Conservation (phyloP, 2,888 invertebrate genomes). For the Eupeodes luniger region DNA sequence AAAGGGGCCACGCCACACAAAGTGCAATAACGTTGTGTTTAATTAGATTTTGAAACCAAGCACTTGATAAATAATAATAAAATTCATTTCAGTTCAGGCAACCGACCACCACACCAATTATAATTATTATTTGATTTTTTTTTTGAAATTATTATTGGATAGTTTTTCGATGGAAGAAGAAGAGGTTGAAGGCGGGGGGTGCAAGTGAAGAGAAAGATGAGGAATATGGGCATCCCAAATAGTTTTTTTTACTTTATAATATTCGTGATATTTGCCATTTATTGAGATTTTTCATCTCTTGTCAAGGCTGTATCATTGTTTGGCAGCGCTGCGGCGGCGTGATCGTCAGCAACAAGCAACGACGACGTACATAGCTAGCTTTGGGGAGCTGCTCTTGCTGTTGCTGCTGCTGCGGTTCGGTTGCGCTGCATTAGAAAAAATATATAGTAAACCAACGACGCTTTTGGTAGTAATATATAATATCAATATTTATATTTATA, state of each 20-base stretch:
- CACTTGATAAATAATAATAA: slow-evolving; percentile 39
- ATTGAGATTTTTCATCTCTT: slow-evolving; percentile 64
- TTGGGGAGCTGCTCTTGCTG: not conserved
- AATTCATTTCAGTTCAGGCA: slow-evolving; percentile 32
- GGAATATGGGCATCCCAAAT: slow-evolving; percentile 47
- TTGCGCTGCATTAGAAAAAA: slow-evolving; percentile 62
- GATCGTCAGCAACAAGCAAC: slow-evolving; percentile 1
- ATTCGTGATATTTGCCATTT: slow-evolving; percentile 61
- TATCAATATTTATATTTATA: slow-evolving; percentile 23
- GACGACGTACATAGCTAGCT: not conserved
- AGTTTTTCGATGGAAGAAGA: not conserved
- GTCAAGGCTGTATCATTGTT: slow-evolving; percentile 64
- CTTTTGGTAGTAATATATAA: slow-evolving; percentile 24
- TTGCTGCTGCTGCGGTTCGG: slow-evolving; percentile 39
- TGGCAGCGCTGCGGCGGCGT: not conserved
- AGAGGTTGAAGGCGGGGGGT: not conserved
- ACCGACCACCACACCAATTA: slow-evolving; percentile 2
- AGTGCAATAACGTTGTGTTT: slow-evolving; percentile 47
- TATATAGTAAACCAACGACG: not conserved
- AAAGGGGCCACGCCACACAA: slow-evolving; percentile 15
- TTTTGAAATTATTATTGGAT: slow-evolving; percentile 6
- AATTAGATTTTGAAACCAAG: slow-evolving; percentile 50
- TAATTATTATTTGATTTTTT: not conserved
- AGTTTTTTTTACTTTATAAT: slow-evolving; percentile 34
- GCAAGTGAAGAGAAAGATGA: too few relatives aligned